Evolutionary conservation across 2,113 vertebrate species (phyloP), one percentile per base, ranked within the genome.

Genomic region (Oreocharis arfaki): DNA sequence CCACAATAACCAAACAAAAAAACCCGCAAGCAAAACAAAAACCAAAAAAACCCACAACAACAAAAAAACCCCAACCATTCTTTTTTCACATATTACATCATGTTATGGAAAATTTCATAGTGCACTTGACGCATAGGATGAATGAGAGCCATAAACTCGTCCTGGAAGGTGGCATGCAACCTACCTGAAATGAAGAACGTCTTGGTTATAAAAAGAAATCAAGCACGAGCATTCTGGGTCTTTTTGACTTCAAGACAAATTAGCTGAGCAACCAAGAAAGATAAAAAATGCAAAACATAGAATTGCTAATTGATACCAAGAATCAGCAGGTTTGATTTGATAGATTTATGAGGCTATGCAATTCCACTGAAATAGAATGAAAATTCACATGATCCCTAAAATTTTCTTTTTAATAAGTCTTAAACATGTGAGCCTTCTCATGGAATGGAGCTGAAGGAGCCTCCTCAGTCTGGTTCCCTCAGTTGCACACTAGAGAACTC

Each of bases 21-120:
- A n/a, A n/a, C n/a, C n/a, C n/a, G n/a, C n/a, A n/a, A n/a, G n/a
- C n/a, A n/a, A n/a, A n/a, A n/a, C n/a, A n/a, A n/a, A 28, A 41
- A 41, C 39, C 18, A 16, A 32, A 39, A 22, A n/a, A n/a, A n/a
- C n/a, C n/a, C n/a, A n/a, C 21, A 39, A 39, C 39, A 55, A 8
- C 18, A 15, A 22, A n/a, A 18, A 35, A n/a, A n/a, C n/a, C n/a
- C 6, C 6, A 7, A 3, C 5, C 41, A 16, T 53, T 77, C 0
- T 28, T 74, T 79, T 79, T 47, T 65, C 14, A 23, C 16, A 13
- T 64, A 26, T 78, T 46, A 2, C 2, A 21, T 56, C 4, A 47
- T 33, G 11, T 41, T 64, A 50, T 17, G 7, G 35, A 24, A 56
- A 37, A 75, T 46, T 55, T 75, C 1, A 1, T 56, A 22, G 6